Conservation (phyloP, 2,888 invertebrate species). For the Cylloceria caligata region DNA sequence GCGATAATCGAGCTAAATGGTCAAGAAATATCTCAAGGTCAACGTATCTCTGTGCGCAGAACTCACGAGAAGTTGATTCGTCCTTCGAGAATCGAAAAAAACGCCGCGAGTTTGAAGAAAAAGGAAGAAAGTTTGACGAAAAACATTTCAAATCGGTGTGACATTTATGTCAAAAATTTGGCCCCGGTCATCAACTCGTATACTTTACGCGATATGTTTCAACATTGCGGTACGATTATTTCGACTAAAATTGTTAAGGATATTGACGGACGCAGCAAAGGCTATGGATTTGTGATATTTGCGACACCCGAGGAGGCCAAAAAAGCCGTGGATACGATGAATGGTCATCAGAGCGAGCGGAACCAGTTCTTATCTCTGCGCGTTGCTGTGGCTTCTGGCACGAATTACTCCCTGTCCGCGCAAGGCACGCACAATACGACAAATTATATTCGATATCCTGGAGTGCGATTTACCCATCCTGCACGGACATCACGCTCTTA, state of each 20-base stretch:
- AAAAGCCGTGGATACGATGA: constrained; percentile 99
- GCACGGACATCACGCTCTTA: too few species aligned
- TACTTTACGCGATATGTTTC: constrained; percentile 96
- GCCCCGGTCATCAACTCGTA: constrained; percentile 99
- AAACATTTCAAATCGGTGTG: constrained; percentile 95
- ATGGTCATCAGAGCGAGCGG: constrained; percentile 96
- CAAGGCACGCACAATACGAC: too few species aligned
- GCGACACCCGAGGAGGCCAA: constrained; percentile 98
- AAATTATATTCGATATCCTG: too few species aligned
- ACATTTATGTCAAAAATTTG: constrained; percentile 98
- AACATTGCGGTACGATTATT: constrained; percentile 97
- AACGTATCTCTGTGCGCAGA: constrained; percentile 92
- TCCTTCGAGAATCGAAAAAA: constrained; percentile 93
- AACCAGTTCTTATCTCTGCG: background rate
- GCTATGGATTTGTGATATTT: constrained; percentile 99
- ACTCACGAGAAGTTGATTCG: constrained; percentile 99
- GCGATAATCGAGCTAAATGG: constrained; percentile 97
- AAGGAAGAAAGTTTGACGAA: too few species aligned
- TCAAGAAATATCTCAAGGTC: constrained; percentile 93
- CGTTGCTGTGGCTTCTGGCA: too few species aligned
- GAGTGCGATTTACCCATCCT: too few species aligned
- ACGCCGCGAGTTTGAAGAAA: too few species aligned
- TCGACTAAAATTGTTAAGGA: constrained; percentile 99
- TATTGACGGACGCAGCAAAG: constrained; percentile 96
- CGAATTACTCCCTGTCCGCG: too few species aligned